Conservation (phyloP, 2,888 invertebrate species). For the Salticus scenicus region DNA sequence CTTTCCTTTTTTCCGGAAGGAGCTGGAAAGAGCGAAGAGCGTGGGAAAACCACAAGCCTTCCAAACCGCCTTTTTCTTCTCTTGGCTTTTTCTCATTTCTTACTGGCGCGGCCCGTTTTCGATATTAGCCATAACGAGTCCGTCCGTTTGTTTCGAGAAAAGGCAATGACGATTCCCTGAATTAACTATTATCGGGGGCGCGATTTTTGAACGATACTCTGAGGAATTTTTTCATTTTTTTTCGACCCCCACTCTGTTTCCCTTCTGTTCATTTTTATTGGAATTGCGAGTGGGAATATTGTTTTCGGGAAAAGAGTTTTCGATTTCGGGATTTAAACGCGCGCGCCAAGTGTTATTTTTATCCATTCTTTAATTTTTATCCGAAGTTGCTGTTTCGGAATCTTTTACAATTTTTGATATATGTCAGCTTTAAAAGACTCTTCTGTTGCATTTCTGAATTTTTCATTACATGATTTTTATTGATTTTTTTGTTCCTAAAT, state of each 20-base stretch:
- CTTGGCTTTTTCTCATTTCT: conserved; percentile 23
- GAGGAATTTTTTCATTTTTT: background rate
- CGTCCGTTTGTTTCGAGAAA: conserved; percentile 21
- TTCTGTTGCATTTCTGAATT: too few relatives aligned
- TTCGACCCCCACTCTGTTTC: background rate
- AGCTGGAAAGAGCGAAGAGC: conserved; percentile 27
- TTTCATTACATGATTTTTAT: too few relatives aligned
- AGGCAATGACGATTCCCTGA: conserved; percentile 21
- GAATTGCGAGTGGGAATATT: conserved; percentile 28
- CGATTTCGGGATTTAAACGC: background rate
- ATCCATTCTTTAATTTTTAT: background rate
- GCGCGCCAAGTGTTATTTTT: conserved; percentile 3
- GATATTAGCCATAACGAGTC: conserved; percentile 54
- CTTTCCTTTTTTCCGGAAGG: conserved; percentile 28
- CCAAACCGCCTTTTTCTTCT: conserved; percentile 40
- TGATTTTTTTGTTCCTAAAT: too few relatives aligned
- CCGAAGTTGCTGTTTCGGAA: too few relatives aligned
- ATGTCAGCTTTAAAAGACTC: too few relatives aligned
- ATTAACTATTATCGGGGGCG: conserved; percentile 67
- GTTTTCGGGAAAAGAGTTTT: conserved; percentile 9
- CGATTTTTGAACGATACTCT: conserved; percentile 53
- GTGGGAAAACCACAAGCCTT: conserved; percentile 66
- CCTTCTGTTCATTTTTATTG: conserved; percentile 9
- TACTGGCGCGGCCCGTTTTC: conserved; percentile 20
- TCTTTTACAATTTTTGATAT: too few relatives aligned